Percentiles rank a stretch among this genome's conserved stretches.
Conservation (phyloP, 2,888 invertebrate genomes). For the Anarsia innoxiella region DNA sequence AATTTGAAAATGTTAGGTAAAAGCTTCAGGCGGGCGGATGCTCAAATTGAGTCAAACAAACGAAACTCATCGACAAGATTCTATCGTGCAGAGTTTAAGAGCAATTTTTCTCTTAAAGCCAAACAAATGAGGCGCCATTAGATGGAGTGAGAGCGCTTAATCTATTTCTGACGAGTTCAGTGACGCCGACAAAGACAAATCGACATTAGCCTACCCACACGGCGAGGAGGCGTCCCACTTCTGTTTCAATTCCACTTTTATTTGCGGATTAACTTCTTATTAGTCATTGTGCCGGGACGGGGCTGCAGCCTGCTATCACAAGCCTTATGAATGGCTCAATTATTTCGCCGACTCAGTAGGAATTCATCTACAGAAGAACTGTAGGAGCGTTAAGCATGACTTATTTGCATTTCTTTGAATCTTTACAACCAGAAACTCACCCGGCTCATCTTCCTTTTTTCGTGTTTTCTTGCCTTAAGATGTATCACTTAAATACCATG, state of each 20-base stretch:
- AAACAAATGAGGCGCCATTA: slow-evolving; percentile 75
- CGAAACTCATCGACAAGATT: slow-evolving; percentile 67
- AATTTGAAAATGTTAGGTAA: slow-evolving; percentile 48
- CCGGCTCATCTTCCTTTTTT: slow-evolving; percentile 2
- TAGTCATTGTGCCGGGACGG: slow-evolving; percentile 65
- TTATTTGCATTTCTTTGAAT: slow-evolving; percentile 28
- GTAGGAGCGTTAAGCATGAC: slow-evolving; percentile 30
- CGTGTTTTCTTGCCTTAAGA: slow-evolving; percentile 2
- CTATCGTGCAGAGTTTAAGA: slow-evolving; percentile 66
- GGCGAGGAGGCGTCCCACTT: slow-evolving; percentile 69
- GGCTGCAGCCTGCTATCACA: slow-evolving; percentile 57
- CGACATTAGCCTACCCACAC: slow-evolving; percentile 74
- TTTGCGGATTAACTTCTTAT: slow-evolving; percentile 76
- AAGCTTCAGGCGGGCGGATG: slow-evolving; percentile 25
- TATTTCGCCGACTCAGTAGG: slow-evolving; percentile 59
- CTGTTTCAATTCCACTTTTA: slow-evolving; percentile 76
- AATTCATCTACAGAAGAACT: slow-evolving; percentile 32
- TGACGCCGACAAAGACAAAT: slow-evolving; percentile 76
- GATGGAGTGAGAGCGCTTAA: slow-evolving; percentile 75
- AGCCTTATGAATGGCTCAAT: slow-evolving; percentile 74
- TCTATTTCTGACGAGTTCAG: slow-evolving; percentile 76
- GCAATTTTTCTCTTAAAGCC: slow-evolving; percentile 74
- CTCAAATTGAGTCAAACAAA: slow-evolving; percentile 60
- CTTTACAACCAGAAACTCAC: slow-evolving; percentile 14
- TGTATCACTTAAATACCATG: background rate